Base-by-base conservation (phyloP, 2,888 invertebrate genomes). In the Ecdyonurus torrentis region DNA sequence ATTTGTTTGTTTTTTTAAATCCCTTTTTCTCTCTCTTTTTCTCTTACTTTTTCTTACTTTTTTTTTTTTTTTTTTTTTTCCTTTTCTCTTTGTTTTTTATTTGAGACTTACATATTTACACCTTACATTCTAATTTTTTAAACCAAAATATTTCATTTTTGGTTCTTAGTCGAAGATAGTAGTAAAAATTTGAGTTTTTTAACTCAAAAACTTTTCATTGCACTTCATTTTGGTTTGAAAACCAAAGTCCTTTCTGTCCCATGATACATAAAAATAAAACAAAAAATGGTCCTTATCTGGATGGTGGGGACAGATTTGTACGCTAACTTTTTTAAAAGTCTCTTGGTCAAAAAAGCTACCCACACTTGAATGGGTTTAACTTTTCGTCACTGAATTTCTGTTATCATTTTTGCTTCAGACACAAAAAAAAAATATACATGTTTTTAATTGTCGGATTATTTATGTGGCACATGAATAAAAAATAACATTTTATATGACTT, bases 111-210 rank as follows among this genome's bases (percentile, higher is more conserved):
- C 37, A 37, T 37, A 37, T 37, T 37, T 37, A 37, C 37, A 37
- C 37, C 37, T 37, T 37, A 37, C 15, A 37, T 37, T 37, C 37
- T 55, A 55, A 55, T n/a, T 55, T 55, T 55, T 55, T 10, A 55
- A 55, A 55, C 55, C 55, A 55, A 55, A 55, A 55, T 37, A 55
- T 55, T 55, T 7, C 37, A 18, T 22, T n/a, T 55, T 55, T 55
- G 55, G 55, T 55, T 55, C n/a, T 55, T 55, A 55, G 55, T 55
- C 55, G 55, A 37, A 37, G 37, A 37, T 37, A 37, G 37, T 37
- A 37, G 37, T 37, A 37, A 37, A 37, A 37, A 37, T 37, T 37
- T 37, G 37, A 37, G 37, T 37, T 37, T 37, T 37, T 37, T 37
- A 37, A 37, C 37, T 37, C 37, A 37, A 37, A 37, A 37, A 37